phyloP scores from a whole-genome alignment of 2,888 invertebrate species.

The Sepioteuthis lessoniana region DNA sequence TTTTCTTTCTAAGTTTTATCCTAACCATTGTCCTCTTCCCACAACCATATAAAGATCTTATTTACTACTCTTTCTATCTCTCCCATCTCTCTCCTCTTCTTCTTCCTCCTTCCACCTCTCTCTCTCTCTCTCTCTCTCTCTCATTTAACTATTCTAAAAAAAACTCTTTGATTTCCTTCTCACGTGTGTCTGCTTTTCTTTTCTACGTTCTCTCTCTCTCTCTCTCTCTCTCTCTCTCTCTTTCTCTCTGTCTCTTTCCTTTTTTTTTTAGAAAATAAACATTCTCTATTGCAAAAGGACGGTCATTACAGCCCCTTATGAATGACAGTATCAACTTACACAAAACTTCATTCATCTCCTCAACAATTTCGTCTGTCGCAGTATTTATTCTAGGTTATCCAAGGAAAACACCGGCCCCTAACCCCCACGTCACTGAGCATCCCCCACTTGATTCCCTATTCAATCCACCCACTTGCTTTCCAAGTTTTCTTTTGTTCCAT shows the following conservation, averaged over 20 bases:
- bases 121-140: too few relatives aligned
- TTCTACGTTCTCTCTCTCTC: neutral
- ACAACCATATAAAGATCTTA: too few relatives aligned
- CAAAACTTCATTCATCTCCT: slow-evolving; percentile 23
- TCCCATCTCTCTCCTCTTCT: neutral
- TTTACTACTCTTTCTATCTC: neutral
- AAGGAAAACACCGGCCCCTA: neutral
- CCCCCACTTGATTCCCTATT: neutral
- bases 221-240: neutral
- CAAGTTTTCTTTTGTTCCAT: neutral
- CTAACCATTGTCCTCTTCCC: too few relatives aligned
- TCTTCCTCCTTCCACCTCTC: too few relatives aligned
- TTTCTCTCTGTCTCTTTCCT: too few relatives aligned
- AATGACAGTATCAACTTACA: slow-evolving; percentile 9
- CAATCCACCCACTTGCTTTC: neutral
- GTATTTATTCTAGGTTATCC: neutral
- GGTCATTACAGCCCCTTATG: neutral
- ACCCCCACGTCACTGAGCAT: neutral
- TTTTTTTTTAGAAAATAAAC: neutral
- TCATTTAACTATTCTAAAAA: too few relatives aligned
- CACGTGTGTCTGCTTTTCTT: too few relatives aligned
- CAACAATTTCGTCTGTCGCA: neutral
- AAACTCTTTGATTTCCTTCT: too few relatives aligned
- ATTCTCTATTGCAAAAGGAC: neutral
- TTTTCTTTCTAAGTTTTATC: neutral